Base-by-base conservation (phyloP, 2,797 vertebrate genomes). In the Cirrhinus mrigala region DNA sequence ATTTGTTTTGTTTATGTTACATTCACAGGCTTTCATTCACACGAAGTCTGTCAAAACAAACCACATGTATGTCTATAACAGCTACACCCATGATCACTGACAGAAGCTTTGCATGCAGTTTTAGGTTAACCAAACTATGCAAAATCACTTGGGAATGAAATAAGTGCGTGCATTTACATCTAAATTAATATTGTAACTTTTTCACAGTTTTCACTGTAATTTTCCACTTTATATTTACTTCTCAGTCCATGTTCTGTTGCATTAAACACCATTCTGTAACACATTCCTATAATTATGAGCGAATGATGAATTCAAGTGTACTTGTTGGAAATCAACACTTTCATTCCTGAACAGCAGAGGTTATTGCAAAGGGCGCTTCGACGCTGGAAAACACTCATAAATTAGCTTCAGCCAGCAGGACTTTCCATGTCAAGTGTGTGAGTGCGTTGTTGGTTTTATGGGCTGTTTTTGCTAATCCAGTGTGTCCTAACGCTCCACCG, bases 401-500 rank as follows among this genome's bases (percentile, higher is more conserved):
- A 69, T 84, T 66, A 10, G 12, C 74, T 52, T 24, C 82, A 46
- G 62, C 73, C 62, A 33, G 18, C 6, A 27, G 50, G 50, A 58
- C 44, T 76, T 52, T 70, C 12, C 60, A 64, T 83, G 81, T 87
- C 68, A 79, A 83, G 54, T 79, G 66, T 54, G 27, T 14, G 70
- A 75, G 80, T 62, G 52, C 54, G 58, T 79, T 66, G 64, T 83
- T 75, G 44, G 4, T 83, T 87, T 75, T 64, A 87, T 74, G 66
- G 82, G 64, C 37, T 84, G 73, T 78, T 78, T 69, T 77, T 64
- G 68, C 50, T 79, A 87, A 87, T 87, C 75, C 82, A 79, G 75
- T 74, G 81, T 56, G 77, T 83, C 18, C 56, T 62, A 79, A 83
- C 54, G 44, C 80, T 48, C 16, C 79, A 86, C 60, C 37, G 6